Evolutionary conservation across 2,888 invertebrate species (phyloP).

Genomic region (Proisotoma minuta): DNA sequence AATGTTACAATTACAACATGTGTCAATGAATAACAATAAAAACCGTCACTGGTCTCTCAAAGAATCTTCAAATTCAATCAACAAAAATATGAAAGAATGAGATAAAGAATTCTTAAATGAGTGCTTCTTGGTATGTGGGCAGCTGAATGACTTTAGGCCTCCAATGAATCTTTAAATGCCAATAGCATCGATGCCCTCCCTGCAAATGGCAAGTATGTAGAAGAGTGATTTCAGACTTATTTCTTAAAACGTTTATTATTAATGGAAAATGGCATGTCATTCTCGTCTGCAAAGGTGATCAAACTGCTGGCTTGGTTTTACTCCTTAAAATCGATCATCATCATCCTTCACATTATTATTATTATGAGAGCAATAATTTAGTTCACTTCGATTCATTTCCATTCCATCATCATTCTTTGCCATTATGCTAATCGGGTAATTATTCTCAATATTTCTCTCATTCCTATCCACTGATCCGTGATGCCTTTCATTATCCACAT

Average conservation of each 20-base stretch:
- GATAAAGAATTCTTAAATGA: too few species aligned
- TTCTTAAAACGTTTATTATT: slow-evolving; percentile 1
- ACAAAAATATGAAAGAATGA: too few species aligned
- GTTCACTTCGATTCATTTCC: slow-evolving; percentile 1
- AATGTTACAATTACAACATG: too few species aligned
- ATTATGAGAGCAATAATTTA: slow-evolving; percentile 16
- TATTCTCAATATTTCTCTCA: slow-evolving; percentile 41
- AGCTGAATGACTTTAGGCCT: too few species aligned
- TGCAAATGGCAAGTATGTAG: too few species aligned
- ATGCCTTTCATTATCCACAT: slow-evolving; percentile 37
- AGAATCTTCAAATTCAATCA: too few species aligned
- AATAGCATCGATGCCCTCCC: too few species aligned
- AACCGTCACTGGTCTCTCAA: too few species aligned
- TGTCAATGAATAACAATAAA: too few species aligned
- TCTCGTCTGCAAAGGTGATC: not conserved
- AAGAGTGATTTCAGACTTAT: too few species aligned
- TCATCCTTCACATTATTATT: slow-evolving; percentile 1
- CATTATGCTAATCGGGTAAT: slow-evolving; percentile 43
- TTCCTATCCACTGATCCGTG: slow-evolving; percentile 41
- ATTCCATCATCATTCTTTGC: slow-evolving; percentile 27
- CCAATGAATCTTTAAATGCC: too few species aligned
- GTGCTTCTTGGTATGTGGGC: too few species aligned
- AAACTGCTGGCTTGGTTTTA: not conserved
- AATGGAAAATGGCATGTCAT: slow-evolving; percentile 8
- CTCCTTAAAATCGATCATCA: not conserved